Evolutionary conservation across 2,888 invertebrate genomes (phyloP).

Genomic region (Petrolisthes cinctipes): DNA sequence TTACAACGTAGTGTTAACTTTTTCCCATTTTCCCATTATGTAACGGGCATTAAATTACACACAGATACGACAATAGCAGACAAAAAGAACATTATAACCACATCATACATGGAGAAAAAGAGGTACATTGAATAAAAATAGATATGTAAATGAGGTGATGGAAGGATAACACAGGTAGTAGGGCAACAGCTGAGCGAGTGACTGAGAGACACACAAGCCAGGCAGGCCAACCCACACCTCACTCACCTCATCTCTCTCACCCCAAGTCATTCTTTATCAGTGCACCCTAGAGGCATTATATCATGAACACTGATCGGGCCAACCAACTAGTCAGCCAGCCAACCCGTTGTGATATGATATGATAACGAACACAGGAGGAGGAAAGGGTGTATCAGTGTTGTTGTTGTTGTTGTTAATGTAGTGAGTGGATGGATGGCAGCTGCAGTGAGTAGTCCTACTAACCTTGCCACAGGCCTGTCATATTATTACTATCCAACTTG

Average conservation of each 20-base stretch:
- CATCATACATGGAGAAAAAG: no score
- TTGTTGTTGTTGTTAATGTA: background rate
- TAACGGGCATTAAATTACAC: no score
- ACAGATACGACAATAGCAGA: no score
- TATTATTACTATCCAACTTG: background rate
- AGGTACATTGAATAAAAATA: no score
- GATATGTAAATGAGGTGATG: no score
- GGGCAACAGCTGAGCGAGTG: slow-evolving; percentile 48
- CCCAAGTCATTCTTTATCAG: background rate
- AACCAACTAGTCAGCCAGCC: no score
- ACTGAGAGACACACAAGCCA: slow-evolving; percentile 21
- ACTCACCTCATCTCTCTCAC: background rate
- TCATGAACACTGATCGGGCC: background rate
- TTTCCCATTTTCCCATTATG: no score
- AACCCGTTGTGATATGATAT: background rate
- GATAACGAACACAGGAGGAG: background rate
- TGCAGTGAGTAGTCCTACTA: background rate
- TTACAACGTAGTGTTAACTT: no score
- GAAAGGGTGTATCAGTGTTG: background rate
- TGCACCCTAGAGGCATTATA: background rate
- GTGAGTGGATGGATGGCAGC: slow-evolving; percentile 7
- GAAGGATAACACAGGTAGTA: slow-evolving; percentile 48
- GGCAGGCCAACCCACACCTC: background rate
- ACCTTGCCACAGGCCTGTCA: background rate
- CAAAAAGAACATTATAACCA: no score